Evolutionary conservation across 2,888 invertebrate species (phyloP), one percentile per base, ranked within the genome.

Genomic region (Oligia strigilis): DNA sequence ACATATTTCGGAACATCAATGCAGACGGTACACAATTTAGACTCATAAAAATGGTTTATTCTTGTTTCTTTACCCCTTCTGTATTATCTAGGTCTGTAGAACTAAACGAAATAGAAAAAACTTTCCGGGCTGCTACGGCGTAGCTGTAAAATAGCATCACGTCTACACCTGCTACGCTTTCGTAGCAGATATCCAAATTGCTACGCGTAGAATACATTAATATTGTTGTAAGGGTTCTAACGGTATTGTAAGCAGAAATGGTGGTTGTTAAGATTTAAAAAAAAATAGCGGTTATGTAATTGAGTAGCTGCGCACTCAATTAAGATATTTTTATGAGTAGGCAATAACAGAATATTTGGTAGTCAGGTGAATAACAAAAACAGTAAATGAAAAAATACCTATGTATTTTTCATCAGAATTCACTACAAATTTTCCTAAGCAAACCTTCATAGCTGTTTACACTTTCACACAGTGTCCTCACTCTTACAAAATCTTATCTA

Each of bases 401-500:
- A 23, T 19, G 14, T 23, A 23, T 19, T 64, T 29, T 14, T 13
- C 29, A 29, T 14, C 5, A 65, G 5, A 36, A 52, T n/a, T 19
- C 11, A 3, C 19, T 23, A n/a, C 19, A 4, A 6, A 8, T 17
- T 46, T 11, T 67, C 0, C 46, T 29, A 23, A 67, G n/a, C 2
- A 70, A n/a, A 70, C 46, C 6, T 9, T 29, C 11, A 29, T 43
- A 19, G 14, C 4, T 13, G 5, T 58, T 36, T 17, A n/a, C 3
- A 65, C 13, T n/a, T 55, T 0, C 36, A 36, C 17, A 80, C 36
- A 36, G 14, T 43, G 13, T 55, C 4, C 65, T 23, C 49, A 43
- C 5, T 55, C 14, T 52, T 60, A 71, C 46, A 83, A 83, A 64
- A 67, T 69, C 49, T 52, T 80, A 80, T 62, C 43, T 69, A 36